Conservation (phyloP, 64 coral and sea anemone genomes). For the Stylophora pistillata region DNA sequence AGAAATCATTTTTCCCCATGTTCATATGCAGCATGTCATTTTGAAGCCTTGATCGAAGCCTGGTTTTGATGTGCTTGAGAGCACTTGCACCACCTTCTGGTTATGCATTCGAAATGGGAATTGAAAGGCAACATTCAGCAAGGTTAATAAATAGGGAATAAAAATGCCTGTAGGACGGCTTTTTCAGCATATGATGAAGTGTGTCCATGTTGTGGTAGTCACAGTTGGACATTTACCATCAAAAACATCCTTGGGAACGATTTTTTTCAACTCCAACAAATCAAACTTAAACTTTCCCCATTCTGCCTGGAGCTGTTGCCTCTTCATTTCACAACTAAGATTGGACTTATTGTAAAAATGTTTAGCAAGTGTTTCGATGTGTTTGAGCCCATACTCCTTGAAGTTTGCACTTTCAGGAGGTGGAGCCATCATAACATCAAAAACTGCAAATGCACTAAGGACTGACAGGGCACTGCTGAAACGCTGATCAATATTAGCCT, state of each 20-base stretch:
- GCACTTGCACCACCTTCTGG: conserved; percentile 16
- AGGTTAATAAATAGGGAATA: conserved; percentile 22
- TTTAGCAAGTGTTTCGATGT: conserved; percentile 23
- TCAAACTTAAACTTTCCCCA: neutral
- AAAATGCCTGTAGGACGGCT: conserved; percentile 35
- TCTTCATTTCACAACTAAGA: neutral
- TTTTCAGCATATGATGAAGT: conserved; percentile 30
- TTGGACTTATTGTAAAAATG: conserved; percentile 11
- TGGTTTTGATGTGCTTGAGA: conserved; percentile 9
- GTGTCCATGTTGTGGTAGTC: conserved; percentile 29
- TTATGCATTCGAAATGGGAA: conserved; percentile 14
- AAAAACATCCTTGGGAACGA: conserved; percentile 6
- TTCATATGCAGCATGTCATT: conserved; percentile 39
- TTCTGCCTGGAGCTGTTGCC: conserved; percentile 4
- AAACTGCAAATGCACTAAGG: conserved; percentile 34
- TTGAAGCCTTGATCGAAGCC: conserved; percentile 39
- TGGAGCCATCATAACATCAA: conserved; percentile 38
- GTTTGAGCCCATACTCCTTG: conserved; percentile 33
- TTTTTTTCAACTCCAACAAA: conserved; percentile 7
- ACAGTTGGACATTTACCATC: conserved; percentile 20
- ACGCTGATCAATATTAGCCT: conserved; percentile 41
- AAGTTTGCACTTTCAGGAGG: conserved; percentile 31
- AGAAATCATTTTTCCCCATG: no score
- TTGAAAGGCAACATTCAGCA: conserved; percentile 37
- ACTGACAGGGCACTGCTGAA: conserved; percentile 28